These are phyloP conservation scores for Andinoacara biseriatus DNA, from an alignment of 2,113 vertebrate species.

Conservation along the genomic window DNA sequence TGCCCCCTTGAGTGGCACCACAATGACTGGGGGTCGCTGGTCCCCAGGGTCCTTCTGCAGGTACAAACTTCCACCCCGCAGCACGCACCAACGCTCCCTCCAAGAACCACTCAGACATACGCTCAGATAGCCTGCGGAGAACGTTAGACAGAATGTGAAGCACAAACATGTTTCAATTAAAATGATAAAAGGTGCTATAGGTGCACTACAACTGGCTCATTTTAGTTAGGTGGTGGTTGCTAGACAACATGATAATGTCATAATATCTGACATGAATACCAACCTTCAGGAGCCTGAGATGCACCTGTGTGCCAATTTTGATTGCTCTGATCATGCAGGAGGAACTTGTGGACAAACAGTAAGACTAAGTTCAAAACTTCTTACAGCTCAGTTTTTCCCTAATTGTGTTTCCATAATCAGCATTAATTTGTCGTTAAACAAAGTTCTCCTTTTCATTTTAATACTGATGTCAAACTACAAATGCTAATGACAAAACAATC, in stretches of 20 bases:
- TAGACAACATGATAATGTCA: not conserved
- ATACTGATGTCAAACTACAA: not conserved
- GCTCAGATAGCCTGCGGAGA: constrained; percentile 85
- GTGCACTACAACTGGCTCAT: not conserved
- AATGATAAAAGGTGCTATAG: not conserved
- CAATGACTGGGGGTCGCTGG: constrained; percentile 81
- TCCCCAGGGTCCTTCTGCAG: constrained; percentile 89
- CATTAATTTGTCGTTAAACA: not conserved
- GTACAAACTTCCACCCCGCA: constrained; percentile 86
- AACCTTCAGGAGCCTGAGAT: not conserved
- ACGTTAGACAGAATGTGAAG: not conserved
- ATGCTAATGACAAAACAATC: not conserved
- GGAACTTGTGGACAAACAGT: not conserved
- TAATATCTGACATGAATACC: not conserved
- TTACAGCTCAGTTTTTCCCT: not conserved
- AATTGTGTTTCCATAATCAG: not conserved
- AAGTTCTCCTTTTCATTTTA: not conserved
- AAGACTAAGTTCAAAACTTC: not conserved
- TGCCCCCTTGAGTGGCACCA: constrained; percentile 86
- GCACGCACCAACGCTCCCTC: constrained; percentile 93
- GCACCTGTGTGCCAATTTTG: no score
- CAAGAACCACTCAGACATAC: constrained; percentile 90
- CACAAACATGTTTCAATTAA: not conserved
- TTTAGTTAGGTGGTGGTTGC: not conserved
- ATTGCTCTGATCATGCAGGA: not conserved